Base-by-base conservation (phyloP, 2,113 vertebrate species). In the Etheostoma cragini region DNA sequence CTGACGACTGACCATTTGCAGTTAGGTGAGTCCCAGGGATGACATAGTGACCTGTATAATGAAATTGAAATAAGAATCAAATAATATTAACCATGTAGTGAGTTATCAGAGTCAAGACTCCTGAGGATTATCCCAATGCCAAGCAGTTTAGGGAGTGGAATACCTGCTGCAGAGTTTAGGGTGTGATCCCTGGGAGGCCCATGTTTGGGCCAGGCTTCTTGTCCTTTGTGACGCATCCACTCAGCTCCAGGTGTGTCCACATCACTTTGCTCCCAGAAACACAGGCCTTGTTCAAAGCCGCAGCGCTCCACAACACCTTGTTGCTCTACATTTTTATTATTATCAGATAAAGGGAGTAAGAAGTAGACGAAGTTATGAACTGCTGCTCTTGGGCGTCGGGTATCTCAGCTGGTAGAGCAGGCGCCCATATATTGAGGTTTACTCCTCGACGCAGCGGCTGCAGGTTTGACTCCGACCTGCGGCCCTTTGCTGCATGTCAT, bases 121-220 rank as follows among this genome's bases (percentile, higher is more conserved):
- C 1, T 10, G 3, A n/a, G 19, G 17, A n/a, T 11, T 13, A 21
- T 47, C 33, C 12, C 0, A 47, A 21, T 42, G 30, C 11, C 1
- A 5, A 38, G 8, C 10, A 30, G n/a, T 2, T 84, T 30, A 49
- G 19, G 17, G 60, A 63, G 35, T 47, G 10, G 57, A 2, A 54
- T 76, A 95, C 95, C 95, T 82, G 94, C 92, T 60, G 81, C 94
- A 22, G 87, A 91, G 88, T 95, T 95, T 8, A 77, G 71, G 38
- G 95, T 95, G 90, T 96, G 95, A 73, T 96, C 95, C 57, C 93
- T 88, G 1, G 90, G 91, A 8, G 95, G 95, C 4, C 93, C 92
- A 0, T 45, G 21, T 1, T 47, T 1, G 1, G 93, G 88, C 91
- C 90, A 93, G 16, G 80, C 92, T 0, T 88, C 67, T 46, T 86